These are phyloP conservation scores for Pleuronectes platessa DNA, from an alignment of 2,113 vertebrate species.

Conservation along the genomic window DNA sequence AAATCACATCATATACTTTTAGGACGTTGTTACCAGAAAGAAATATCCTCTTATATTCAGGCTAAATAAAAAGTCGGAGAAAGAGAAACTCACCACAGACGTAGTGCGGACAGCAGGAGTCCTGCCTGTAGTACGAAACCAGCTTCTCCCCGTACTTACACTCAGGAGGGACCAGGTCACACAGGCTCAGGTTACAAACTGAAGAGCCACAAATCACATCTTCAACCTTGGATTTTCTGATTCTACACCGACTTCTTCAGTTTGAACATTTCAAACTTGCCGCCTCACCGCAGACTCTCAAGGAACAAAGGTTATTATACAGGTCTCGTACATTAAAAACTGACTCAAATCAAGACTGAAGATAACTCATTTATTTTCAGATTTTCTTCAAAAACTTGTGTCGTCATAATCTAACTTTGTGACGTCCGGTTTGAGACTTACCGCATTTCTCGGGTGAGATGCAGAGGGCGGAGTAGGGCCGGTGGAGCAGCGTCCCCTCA, in stretches of 20 bases:
- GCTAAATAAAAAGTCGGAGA: neutral
- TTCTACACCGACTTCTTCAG: no score
- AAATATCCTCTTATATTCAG: no score
- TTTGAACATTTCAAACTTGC: no score
- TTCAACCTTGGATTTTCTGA: no score
- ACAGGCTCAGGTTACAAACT: conserved; percentile 97
- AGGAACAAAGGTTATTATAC: no score
- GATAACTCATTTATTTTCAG: no score
- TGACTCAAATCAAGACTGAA: no score
- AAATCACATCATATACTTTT: no score
- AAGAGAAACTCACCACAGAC: conserved; percentile 86
- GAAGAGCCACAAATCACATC: conserved; percentile 21
- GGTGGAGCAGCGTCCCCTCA: conserved; percentile 89
- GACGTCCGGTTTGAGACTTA: conserved; percentile 58
- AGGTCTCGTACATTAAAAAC: no score
- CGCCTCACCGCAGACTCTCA: conserved; percentile 88
- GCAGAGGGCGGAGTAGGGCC: conserved; percentile 88
- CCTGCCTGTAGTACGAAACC: conserved; percentile 87
- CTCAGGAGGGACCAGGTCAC: conserved; percentile 83
- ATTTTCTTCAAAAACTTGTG: neutral
- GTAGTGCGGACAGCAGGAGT: conserved; percentile 93
- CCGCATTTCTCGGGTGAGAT: conserved; percentile 92
- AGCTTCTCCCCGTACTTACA: conserved; percentile 89
- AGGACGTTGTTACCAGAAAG: no score
- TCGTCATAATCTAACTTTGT: neutral